Conservation (phyloP, 53 echinoderm and acorn worm species). For the Astropecten irregularis region DNA sequence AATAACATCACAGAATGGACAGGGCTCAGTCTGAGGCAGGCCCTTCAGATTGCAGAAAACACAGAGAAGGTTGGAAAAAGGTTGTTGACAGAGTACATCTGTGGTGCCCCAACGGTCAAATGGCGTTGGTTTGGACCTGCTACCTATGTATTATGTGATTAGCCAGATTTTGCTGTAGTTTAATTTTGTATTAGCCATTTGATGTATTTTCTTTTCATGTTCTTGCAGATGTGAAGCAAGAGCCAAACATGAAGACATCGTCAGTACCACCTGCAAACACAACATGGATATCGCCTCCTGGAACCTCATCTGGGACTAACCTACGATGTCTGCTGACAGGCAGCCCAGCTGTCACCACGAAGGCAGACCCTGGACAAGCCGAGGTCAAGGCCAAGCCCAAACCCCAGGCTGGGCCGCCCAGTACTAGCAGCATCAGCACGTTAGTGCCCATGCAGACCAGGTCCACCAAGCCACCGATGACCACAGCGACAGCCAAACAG, state of each 20-base stretch:
- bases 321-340: constrained; percentile 17
- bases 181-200: not conserved
- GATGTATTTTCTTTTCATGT: not conserved
- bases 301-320: not conserved
- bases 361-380: not conserved
- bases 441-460: constrained; percentile 6
- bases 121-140: no score
- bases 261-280: no score
- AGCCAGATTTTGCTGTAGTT: not conserved
- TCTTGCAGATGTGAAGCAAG: not conserved
- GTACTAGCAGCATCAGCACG: no score
- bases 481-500: not conserved
- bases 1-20: no score
- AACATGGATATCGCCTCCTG: not conserved
- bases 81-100: no score
- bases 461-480: constrained; percentile 6
- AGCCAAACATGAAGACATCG: not conserved
- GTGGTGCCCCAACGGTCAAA: no score
- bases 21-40: no score
- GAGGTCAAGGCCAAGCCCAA: not conserved
- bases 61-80: no score
- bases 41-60: no score
- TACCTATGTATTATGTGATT: not conserved
- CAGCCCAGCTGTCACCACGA: no score
- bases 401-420: not conserved